Evolutionary conservation across 2,888 invertebrate species (phyloP).

Genomic region (Acleris literana): DNA sequence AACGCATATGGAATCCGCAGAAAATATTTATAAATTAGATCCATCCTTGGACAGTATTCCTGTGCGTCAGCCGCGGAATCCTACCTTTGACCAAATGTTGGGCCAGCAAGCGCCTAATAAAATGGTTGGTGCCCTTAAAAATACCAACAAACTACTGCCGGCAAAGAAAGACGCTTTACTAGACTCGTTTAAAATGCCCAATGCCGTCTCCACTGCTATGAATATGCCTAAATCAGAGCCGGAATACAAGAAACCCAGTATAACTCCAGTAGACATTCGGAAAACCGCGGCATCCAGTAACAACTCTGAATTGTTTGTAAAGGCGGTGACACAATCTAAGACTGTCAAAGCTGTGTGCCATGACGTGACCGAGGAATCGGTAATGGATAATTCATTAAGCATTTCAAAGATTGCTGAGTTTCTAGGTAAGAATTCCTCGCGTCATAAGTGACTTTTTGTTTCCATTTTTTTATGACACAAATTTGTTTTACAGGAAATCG

Average conservation of each 20-base stretch:
- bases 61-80: slow-evolving; percentile 63
- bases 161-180: neutral
- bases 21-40: slow-evolving; percentile 56
- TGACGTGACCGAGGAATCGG: slow-evolving; percentile 63
- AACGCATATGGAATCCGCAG: slow-evolving; percentile 25
- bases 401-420: slow-evolving; percentile 74
- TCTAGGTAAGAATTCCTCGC: slow-evolving; percentile 56
- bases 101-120: neutral
- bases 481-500: slow-evolving; percentile 60
- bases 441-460: no score
- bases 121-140: neutral
- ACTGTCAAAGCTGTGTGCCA: slow-evolving; percentile 49
- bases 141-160: neutral
- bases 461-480: neutral
- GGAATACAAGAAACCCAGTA: neutral
- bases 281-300: slow-evolving; percentile 42
- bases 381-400: slow-evolving; percentile 66
- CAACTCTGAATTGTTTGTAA: slow-evolving; percentile 58
- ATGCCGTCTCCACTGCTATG: neutral
- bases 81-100: slow-evolving; percentile 21
- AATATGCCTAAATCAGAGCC: slow-evolving; percentile 10
- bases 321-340: slow-evolving; percentile 53
- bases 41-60: slow-evolving; percentile 68
- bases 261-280: neutral
- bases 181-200: slow-evolving; percentile 22